These are phyloP conservation scores for Spodoptera exigua DNA, from an alignment of 2,888 invertebrate genomes.

Conservation along the genomic window DNA sequence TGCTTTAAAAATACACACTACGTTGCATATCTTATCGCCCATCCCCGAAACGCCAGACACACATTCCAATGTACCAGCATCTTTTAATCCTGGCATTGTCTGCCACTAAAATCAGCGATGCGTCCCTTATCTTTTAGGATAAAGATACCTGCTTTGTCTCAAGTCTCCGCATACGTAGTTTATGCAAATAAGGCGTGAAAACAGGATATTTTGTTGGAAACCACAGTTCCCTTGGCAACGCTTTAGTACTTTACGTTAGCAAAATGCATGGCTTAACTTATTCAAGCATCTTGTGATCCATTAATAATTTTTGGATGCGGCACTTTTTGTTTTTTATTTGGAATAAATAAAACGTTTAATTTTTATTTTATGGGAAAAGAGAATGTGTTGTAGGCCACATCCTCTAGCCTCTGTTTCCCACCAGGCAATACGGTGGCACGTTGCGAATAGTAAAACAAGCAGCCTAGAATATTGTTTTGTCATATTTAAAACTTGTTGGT, in stretches of 20 bases:
- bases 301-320: conserved; percentile 35
- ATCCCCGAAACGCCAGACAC: neutral
- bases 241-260: conserved; percentile 61
- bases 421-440: no score
- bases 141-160: conserved; percentile 39
- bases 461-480: no score
- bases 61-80: neutral
- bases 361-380: no score
- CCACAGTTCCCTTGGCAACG: conserved; percentile 57
- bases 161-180: conserved; percentile 50
- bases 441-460: no score
- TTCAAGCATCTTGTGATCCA: conserved; percentile 44
- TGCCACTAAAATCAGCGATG: conserved; percentile 40
- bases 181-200: conserved; percentile 64
- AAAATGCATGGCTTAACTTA: conserved; percentile 62
- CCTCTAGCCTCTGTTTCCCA: no score
- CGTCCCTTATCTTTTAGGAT: conserved; percentile 33
- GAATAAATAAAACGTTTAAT: no score
- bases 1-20: no score
- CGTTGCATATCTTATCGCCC: no score
- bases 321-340: neutral
- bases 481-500: no score
- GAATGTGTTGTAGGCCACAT: no score
- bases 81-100: conserved; percentile 15
- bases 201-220: conserved; percentile 60